phyloP scores from a whole-genome alignment of 1,140 invertebrate species.

The Drosophila ohnishii region DNA sequence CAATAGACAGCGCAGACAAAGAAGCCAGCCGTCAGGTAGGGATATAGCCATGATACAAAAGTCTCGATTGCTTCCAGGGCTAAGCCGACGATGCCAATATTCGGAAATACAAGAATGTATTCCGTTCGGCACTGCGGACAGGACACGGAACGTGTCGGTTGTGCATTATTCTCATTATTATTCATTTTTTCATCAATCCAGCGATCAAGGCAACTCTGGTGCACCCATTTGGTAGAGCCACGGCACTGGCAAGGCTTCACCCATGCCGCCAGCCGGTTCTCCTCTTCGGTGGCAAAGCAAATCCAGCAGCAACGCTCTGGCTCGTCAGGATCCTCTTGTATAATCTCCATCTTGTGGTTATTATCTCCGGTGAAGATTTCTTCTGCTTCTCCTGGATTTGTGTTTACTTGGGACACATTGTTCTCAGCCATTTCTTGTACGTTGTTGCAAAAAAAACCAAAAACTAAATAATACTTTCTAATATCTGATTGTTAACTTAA shows the following conservation, averaged over 20 bases:
- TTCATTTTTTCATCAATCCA: conserved; percentile 99
- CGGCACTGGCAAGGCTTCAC: conserved; percentile 97
- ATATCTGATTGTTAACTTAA: not conserved
- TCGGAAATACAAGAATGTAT: conserved; percentile 96
- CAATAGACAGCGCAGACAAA: conserved; percentile 97
- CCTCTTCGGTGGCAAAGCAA: conserved; percentile 97
- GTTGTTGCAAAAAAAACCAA: not conserved
- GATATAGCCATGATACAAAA: conserved; percentile 94
- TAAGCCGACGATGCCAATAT: conserved; percentile 92
- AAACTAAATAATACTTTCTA: not conserved
- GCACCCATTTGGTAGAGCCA: conserved; percentile 98
- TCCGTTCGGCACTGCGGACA: conserved; percentile 98
- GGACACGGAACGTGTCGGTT: conserved; percentile 89
- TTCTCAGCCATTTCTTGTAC: not conserved
- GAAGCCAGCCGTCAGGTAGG: conserved; percentile 95
- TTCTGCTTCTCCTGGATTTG: not conserved
- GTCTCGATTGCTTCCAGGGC: conserved; percentile 94
- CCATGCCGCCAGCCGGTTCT: conserved; percentile 94
- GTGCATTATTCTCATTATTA: conserved; percentile 85
- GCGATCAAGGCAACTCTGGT: conserved; percentile 96
- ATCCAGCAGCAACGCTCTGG: conserved; percentile 94
- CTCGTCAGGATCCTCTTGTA: conserved; percentile 8
- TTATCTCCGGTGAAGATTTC: not conserved
- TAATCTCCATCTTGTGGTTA: not conserved
- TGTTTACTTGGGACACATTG: not conserved